Percentiles rank a stretch among this genome's conserved stretches.
These are phyloP conservation scores for Pristis pectinata DNA, from an alignment of 2,797 vertebrate genomes.

Conservation along the genomic window DNA sequence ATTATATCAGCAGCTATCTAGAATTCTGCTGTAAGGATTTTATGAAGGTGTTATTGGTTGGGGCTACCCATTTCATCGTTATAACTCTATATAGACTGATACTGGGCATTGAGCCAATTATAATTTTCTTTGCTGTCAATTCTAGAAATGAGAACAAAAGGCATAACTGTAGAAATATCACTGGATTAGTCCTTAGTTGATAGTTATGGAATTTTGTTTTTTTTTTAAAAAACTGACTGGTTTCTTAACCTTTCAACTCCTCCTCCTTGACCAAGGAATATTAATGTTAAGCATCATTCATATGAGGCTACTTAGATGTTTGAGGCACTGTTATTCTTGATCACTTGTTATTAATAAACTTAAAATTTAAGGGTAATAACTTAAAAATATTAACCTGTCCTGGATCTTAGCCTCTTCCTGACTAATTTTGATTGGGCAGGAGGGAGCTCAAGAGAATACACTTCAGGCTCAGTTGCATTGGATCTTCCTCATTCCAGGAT, in stretches of 20 bases:
- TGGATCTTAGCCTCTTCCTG: background rate
- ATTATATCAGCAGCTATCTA: background rate
- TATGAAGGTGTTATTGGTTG: background rate
- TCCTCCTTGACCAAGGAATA: background rate
- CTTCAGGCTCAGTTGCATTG: background rate
- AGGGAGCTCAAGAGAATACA: no score
- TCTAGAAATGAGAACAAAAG: background rate
- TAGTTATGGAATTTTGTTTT: background rate
- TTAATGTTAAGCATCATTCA: background rate
- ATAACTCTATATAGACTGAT: background rate
- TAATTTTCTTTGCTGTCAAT: background rate
- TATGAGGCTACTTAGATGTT: background rate
- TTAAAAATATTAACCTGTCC: background rate
- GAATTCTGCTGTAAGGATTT: background rate
- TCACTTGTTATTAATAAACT: background rate
- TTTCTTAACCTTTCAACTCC: background rate
- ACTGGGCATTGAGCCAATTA: background rate
- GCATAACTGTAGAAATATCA: background rate
- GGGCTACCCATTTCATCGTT: background rate
- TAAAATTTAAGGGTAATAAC: background rate
- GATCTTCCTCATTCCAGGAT: background rate
- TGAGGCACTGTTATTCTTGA: background rate
- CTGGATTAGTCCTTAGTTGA: background rate
- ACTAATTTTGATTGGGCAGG: no score
- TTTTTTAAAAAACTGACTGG: no score